Base-by-base conservation (phyloP, 2,888 invertebrate species). In the Melinaea marsaeus region DNA sequence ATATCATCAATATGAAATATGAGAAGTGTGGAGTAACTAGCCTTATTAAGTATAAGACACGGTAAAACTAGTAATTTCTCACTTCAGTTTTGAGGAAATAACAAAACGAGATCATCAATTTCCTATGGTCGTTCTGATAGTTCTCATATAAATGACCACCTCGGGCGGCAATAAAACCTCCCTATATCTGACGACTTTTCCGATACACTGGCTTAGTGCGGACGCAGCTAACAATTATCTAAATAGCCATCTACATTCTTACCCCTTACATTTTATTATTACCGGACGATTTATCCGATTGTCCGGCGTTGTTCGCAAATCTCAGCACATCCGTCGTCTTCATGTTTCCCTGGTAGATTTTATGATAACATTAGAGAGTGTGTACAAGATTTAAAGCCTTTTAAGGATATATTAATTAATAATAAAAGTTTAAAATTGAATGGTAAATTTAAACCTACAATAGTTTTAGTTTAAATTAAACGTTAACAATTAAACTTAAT, bases 221-320 rank as follows among this genome's bases (percentile, higher is more conserved):
- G 82, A 86, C 86, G 76, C 75, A 80, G 87, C 86, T 79, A 85
- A 89, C 90, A 91, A 91, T 91, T 91, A 91, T 91, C 91, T 91
- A 91, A 91, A 91, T 91, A 88, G 91, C 90, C 85, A 91, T 91
- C 91, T 91, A 86, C 88, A 89, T 90, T 90, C 88, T 89, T 90
- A 90, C 90, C 90, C 88, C 90, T 91, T 88, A 88, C 83, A 87
- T 91, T 91, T 91, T 91, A 90, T 91, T 90, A 91, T 88, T 89
- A 87, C 89, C 89, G 90, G 90, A 88, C 91, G 90, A 90, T 91
- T 90, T 90, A 88, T 87, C 88, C 84, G 82, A 84, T 82, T 75
- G 71, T 68, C 66, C 64, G 65, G 68, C 69, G 70, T 63, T 75
- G 85, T 87, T 83, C 79, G 88, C 87, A 86, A 86, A 86, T 88